Evolutionary conservation across 1,140 invertebrate species (phyloP), one percentile per base, ranked within the genome.

Genomic region (Anoplolepis gracilipes): DNA sequence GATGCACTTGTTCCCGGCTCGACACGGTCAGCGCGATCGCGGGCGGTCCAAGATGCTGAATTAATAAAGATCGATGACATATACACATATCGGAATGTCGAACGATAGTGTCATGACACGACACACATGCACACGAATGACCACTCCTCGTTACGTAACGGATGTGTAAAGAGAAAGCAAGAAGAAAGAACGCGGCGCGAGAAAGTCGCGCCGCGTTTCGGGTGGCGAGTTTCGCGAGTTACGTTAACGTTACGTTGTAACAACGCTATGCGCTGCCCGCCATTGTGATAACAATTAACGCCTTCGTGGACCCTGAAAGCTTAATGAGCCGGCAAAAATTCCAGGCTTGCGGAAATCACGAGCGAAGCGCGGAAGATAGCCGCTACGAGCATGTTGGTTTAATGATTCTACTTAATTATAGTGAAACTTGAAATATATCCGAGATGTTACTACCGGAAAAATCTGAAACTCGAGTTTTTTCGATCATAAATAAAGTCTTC

Each of bases 81-180:
- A 22, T 57, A 82, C 39, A 33, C 39, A 22, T 57, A 72, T 82
- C 8, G 39, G 42, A 22, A 33, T 49, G 67, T n/a, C 33, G 67
- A 6, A 72, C 46, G 78, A 73, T 55, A 33, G 55, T 30, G 42
- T 4, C 61, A 4, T 28, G 5, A n/a, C 42, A 46, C 4, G 39
- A 19, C 46, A 25, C 28, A n/a, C 61, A 92, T 91, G 92, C 89
- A 92, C 77, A 88, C 85, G 82, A 61, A 22, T 53, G 82, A 86
- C 87, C 92, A 91, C 92, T 92, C 89, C 92, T 92, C 87, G 90
- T 94, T 93, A 92, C 89, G 90, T 91, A 94, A 94, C 91, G 70
- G 72, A 87, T 85, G 90, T 89, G 88, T 90, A 91, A 93, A 93
- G 94, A 94, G 93, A 94, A 94, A 94, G 93, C 92, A 93, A 92